A percentile compares a stretch with the other conserved stretches of the same genome.
Evolutionary conservation across 2,797 vertebrate species (phyloP).

Genomic region (Sebastes taczanowskii): DNA sequence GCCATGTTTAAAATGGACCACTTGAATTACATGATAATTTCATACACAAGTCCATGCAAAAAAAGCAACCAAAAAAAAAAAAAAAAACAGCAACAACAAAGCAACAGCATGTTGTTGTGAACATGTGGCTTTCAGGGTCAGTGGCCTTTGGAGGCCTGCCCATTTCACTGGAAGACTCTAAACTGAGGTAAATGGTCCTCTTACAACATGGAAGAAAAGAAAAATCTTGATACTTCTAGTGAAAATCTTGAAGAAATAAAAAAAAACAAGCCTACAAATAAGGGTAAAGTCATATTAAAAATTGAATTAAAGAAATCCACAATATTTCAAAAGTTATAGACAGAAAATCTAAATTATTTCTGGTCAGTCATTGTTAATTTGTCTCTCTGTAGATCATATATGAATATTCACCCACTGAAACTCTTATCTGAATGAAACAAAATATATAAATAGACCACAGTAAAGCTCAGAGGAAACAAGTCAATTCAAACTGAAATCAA

Average conservation of each 20-base stretch:
- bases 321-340: not conserved
- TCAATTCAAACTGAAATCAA: not conserved
- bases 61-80: not conserved
- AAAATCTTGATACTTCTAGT: not conserved
- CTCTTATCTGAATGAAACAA: constrained; percentile 2
- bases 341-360: not conserved
- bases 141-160: not conserved
- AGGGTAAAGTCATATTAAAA: not conserved
- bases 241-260: not conserved
- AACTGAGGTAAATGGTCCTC: not conserved
- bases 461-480: not conserved
- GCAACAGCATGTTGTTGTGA: too few species aligned
- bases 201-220: not conserved
- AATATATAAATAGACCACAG: not conserved
- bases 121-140: not conserved
- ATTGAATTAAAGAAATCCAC: not conserved
- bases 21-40: too few species aligned
- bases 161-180: not conserved
- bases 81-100: not conserved
- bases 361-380: not conserved
- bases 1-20: too few species aligned
- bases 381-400: not conserved
- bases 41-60: too few species aligned
- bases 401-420: not conserved
- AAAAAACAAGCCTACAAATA: not conserved